Evolutionary conservation across 2,888 invertebrate genomes (phyloP).

Genomic region (Drosophila testacea): DNA sequence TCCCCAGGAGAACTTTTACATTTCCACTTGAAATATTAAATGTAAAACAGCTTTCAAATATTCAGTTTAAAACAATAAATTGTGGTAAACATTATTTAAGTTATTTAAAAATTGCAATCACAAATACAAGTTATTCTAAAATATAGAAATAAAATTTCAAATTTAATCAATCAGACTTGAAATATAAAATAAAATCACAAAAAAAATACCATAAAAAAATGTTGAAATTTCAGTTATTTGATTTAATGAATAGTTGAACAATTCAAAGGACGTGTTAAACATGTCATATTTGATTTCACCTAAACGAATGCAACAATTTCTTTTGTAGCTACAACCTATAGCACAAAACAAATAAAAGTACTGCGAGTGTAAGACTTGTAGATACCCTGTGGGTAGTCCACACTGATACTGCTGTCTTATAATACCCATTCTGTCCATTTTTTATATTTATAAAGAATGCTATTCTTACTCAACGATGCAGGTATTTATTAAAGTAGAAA

Average conservation of each 20-base stretch:
- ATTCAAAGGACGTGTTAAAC: constrained; percentile 33
- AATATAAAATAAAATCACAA: not conserved
- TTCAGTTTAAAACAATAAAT: not conserved
- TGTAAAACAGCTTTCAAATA: not conserved
- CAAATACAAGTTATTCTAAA: too few species aligned
- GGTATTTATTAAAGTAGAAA: not conserved
- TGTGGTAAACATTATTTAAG: too few species aligned
- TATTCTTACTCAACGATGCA: not conserved
- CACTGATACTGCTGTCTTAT: not conserved
- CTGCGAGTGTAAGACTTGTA: not conserved
- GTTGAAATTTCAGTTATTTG: constrained; percentile 2
- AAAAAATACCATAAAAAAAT: not conserved
- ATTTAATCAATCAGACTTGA: too few species aligned
- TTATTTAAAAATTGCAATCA: too few species aligned
- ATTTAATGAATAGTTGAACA: constrained; percentile 9
- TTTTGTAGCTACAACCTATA: constrained; percentile 2
- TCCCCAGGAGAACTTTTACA: not conserved
- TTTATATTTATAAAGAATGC: not conserved
- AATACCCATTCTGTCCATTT: not conserved
- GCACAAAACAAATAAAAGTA: constrained; percentile 1
- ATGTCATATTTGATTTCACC: constrained; percentile 34
- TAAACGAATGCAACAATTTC: constrained; percentile 6
- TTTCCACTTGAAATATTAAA: not conserved
- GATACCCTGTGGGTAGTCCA: not conserved
- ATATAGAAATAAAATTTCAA: too few species aligned